Base-by-base conservation (phyloP, 2,888 invertebrate genomes). In the Drosophila mimetica region DNA sequence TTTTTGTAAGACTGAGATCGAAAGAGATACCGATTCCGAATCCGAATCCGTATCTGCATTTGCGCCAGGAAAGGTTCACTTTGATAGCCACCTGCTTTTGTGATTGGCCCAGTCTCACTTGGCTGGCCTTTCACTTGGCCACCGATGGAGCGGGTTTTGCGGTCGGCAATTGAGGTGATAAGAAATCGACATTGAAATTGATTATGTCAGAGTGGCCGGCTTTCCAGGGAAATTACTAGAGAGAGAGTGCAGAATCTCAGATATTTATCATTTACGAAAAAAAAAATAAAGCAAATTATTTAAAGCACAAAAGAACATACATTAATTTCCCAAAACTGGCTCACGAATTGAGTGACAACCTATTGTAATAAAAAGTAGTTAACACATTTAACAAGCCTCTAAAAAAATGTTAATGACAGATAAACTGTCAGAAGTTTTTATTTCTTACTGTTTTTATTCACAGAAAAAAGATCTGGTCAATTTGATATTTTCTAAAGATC, bases 121-220 rank as follows among this genome's bases (percentile, higher is more conserved):
- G 4, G 11, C 11, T 20, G 74, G 80, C 82, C 80, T 82, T 85
- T 80, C 80, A 85, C 80, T 85, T 61, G 64, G 39, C 41, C 42
- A 47, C 32, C 55, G 53, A 57, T 57, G 63, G 47, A 47, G 32
- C 75, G 30, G 18, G 25, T 46, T 57, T n/a, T 8, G 39, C 47
- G 25, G 34, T 39, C 30, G 37, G 30, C 30, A 32, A 59, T 52
- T 64, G 48, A 46, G 36, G 51, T 55, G 50, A 71, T 72, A 72
- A 64, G 42, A 57, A 48, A 64, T 54, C 53, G 71, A 39, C 60
- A 71, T 59, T 71, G 71, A 70, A 60, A 57, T 39, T n/a, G 57
- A 46, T 67, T 67, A 67, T 57, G 69, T 67, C 69, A 67, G 55
- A 47, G 39, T 1, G 28, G 2, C 32, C 11, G 14, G 41, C 13